Percentiles rank a stretch among this genome's conserved stretches.
These are phyloP conservation scores for Diogma glabrata DNA, from an alignment of 2,888 invertebrate genomes.

Conservation along the genomic window DNA sequence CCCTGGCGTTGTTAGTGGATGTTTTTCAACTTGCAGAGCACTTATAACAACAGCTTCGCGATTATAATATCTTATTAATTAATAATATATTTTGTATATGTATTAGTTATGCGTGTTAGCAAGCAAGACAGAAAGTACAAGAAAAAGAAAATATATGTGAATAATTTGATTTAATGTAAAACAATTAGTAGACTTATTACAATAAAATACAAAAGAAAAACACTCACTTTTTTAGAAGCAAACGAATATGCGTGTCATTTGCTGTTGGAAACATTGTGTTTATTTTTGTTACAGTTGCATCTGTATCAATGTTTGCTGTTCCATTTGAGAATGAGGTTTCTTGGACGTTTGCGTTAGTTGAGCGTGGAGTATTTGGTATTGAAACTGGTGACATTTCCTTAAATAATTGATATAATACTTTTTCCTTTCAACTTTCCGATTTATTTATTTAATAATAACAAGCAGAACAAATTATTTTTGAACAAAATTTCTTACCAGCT, in stretches of 20 bases:
- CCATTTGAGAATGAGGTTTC: conserved; percentile 52
- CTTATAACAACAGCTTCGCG: conserved; percentile 87
- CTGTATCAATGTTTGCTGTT: conserved; percentile 42
- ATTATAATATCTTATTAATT: conserved; percentile 71
- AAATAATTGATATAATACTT: no score
- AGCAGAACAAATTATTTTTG: no score
- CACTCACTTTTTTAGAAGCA: conserved; percentile 79
- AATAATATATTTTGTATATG: conserved; percentile 5
- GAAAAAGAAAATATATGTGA: conserved; percentile 1
- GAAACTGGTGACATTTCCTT: conserved; percentile 37
- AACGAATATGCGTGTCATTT: conserved; percentile 74
- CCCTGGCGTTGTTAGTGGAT: conserved; percentile 80
- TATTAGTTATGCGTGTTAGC: conserved; percentile 6
- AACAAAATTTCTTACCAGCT: conserved; percentile 20
- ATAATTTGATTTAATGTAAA: neutral
- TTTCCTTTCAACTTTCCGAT: no score
- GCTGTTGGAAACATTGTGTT: conserved; percentile 86
- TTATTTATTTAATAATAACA: no score
- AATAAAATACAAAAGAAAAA: neutral
- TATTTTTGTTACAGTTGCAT: conserved; percentile 66
- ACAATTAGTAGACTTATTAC: neutral
- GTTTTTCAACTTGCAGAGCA: conserved; percentile 85
- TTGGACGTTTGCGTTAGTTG: conserved; percentile 30
- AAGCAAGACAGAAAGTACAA: conserved; percentile 10
- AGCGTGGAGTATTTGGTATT: no score